A percentile compares a stretch with the other conserved stretches of the same genome.
These are phyloP conservation scores for Sycophila texana DNA, from an alignment of 2,888 invertebrate species.

Conservation along the genomic window DNA sequence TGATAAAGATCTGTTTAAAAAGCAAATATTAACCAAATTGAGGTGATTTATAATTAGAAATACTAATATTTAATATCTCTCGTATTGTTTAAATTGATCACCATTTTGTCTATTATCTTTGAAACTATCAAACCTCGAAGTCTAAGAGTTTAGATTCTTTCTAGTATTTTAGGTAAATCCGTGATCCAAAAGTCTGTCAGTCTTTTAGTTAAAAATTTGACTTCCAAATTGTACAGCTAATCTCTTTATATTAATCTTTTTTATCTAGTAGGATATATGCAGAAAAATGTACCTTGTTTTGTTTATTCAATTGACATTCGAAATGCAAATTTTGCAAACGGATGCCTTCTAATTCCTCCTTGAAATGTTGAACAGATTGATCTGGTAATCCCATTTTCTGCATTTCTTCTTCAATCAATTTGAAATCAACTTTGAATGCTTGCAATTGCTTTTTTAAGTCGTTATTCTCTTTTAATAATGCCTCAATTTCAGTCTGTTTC, in stretches of 20 bases:
- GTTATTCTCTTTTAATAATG: slow-evolving; percentile 60
- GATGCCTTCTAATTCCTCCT: slow-evolving; percentile 58
- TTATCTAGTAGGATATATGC: background rate
- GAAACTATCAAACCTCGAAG: too few species aligned
- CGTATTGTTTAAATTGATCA: too few species aligned
- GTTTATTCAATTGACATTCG: slow-evolving; percentile 22
- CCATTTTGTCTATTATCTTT: too few species aligned
- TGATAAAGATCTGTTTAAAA: too few species aligned
- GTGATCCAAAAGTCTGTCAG: too few species aligned
- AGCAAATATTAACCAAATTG: too few species aligned
- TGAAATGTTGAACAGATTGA: slow-evolving; percentile 46
- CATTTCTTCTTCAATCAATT: slow-evolving; percentile 65
- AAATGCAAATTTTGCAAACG: slow-evolving; percentile 57
- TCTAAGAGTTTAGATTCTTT: too few species aligned
- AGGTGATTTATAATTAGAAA: too few species aligned
- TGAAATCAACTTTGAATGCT: slow-evolving; percentile 63
- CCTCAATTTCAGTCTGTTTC: slow-evolving; percentile 49
- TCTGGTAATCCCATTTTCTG: slow-evolving; percentile 52
- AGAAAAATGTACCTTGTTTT: slow-evolving; percentile 28
- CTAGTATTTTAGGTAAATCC: too few species aligned
- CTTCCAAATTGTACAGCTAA: too few species aligned
- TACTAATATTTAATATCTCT: too few species aligned
- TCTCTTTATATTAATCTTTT: background rate
- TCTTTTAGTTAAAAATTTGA: too few species aligned
- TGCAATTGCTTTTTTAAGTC: slow-evolving; percentile 64